A percentile compares a stretch with the other conserved stretches of the same genome.
phyloP scores from a whole-genome alignment of 2,888 invertebrate genomes.

The Tiliacea aurago region DNA sequence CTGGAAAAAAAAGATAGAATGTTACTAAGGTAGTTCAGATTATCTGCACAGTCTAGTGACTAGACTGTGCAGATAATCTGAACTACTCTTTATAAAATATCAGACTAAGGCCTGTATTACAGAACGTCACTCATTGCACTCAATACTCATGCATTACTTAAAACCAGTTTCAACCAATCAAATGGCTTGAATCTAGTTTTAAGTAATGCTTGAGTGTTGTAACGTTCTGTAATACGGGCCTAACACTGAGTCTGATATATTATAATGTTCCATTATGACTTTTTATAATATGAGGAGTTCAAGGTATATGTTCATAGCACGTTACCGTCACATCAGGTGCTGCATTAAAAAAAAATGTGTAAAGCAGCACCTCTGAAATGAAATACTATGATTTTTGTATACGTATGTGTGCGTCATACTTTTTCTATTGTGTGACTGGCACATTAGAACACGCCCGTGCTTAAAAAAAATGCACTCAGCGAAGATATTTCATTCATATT shows the following conservation, averaged over 20 bases:
- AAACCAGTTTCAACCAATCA: too few species aligned
- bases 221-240: too few species aligned
- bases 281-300: slow-evolving; percentile 30
- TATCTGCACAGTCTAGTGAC: slow-evolving; percentile 69
- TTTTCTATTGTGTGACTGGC: slow-evolving; percentile 20
- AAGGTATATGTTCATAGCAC: slow-evolving; percentile 20
- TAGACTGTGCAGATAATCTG: too few species aligned
- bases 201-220: too few species aligned
- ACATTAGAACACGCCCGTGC: slow-evolving; percentile 26
- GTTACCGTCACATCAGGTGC: background rate
- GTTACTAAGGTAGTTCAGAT: slow-evolving; percentile 56
- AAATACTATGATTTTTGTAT: slow-evolving; percentile 18
- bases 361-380: background rate
- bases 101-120: too few species aligned
- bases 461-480: background rate
- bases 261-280: slow-evolving; percentile 53
- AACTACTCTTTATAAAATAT: too few species aligned
- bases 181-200: too few species aligned
- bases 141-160: too few species aligned
- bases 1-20: slow-evolving; percentile 33
- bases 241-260: slow-evolving; percentile 73
- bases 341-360: background rate
- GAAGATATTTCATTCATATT: slow-evolving; percentile 46
- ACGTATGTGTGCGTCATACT: slow-evolving; percentile 20
- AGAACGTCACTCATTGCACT: too few species aligned